Evolutionary conservation across 2,113 vertebrate species (phyloP), one percentile per base, ranked within the genome.

Genomic region (Hemicordylus capensis): DNA sequence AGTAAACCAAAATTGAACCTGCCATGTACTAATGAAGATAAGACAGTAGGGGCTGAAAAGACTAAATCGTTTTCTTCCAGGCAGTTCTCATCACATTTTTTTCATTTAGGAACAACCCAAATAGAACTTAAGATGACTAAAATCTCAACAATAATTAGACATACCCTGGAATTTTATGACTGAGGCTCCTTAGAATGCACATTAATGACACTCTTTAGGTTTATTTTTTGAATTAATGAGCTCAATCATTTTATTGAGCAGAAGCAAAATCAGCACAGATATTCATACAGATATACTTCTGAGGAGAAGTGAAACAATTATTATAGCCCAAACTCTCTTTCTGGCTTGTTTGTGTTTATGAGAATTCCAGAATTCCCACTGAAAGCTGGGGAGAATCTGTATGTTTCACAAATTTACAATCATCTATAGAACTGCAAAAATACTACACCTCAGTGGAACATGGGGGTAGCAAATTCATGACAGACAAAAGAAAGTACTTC

Each of bases 11-110:
- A 37, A 80, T 8, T 83, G 87, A 89, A 85, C 82, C 85, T 89
- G 80, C 48, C 90, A 86, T 70, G 51, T n/a, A n/a, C 83, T 85
- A 85, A 85, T 85, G 64, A 69, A 46, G 75, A 85, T 67, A 85
- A 85, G 75, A 78, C 77, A 46, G 64, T 78, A 78, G 14, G n/a
- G 20, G 51, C 54, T 59, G 80, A 26, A 48, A 75, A 76, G 39
- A 54, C 75, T 85, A 85, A 85, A 85, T 78, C 77, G 75, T 78
- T 85, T 67, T 69, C 51, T 56, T 70, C 64, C 64, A 70, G 1
- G 6, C 69, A 39, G 69, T 69, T 34, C 69, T 85, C 31, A 59
- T 70, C 83, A 77, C 64, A 78, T 81, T 70, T 70, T 70, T 70
- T 81, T 72, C 66, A 81, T 85, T 77, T 78, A 24, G 28, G 51